Evolutionary conservation across 2,888 invertebrate species (phyloP), one percentile per base, ranked within the genome.

Genomic region (Ormyrus labotus): DNA sequence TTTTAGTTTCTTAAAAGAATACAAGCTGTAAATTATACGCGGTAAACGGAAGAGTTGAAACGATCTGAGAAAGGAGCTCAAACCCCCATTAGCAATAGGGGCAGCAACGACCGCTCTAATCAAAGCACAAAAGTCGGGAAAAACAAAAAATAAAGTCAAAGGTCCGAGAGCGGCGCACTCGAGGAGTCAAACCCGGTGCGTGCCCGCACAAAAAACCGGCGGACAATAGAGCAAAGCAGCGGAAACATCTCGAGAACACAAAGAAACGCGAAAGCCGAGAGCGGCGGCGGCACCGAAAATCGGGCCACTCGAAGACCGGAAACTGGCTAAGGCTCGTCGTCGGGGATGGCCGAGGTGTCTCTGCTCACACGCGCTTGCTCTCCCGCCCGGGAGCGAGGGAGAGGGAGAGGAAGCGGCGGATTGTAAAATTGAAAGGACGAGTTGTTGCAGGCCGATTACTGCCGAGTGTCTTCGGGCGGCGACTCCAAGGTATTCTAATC

Each of bases 371-470:
- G 51, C n/a, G 55, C 48, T 8, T 0, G 0, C 51, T 53, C 13
- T 11, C 50, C 79, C 81, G 76, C 69, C 19, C 5, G 53, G 19
- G 19, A 34, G 34, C 34, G 34, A 34, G 34, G 2, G 34, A 34
- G 34, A 34, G 34, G 2, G 48, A 61, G 78, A 83, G 83, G 79
- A 79, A 83, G 82, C 65, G 57, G 63, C 78, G 79, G 81, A 82
- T 74, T 82, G 80, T 81, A 53, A 82, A 80, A 80, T 75, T 82
- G 81, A 83, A 80, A 82, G 81, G 80, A 70, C 77, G 76, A 73
- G 69, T 79, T 81, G 76, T 70, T 53, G 70, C 47, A 45, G 70
- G 10, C 55, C 77, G 68, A 76, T 81, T 81, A 72, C 73, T 58
- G 71, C 61, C 58, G 9, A 63, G 76, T 47, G 55, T 63, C 10